Evolutionary conservation across 2,888 invertebrate genomes (phyloP).

Genomic region (Brachypalpus laphriformis): DNA sequence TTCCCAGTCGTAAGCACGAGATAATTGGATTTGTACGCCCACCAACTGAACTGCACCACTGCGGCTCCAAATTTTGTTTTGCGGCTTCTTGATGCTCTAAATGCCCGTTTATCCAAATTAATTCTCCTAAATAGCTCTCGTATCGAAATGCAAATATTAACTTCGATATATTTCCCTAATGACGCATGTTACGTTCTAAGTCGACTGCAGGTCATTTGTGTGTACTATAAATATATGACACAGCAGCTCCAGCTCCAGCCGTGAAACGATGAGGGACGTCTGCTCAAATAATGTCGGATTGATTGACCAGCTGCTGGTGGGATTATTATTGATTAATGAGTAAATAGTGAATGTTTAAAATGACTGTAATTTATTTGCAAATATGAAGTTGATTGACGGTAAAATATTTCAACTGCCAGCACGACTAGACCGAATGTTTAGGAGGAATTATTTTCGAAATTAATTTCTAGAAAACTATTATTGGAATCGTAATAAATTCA

Average conservation of each 20-base stretch:
- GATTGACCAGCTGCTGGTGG: neutral
- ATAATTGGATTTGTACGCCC: slow-evolving; percentile 26
- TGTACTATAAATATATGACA: no score
- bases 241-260: neutral
- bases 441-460: no score
- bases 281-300: neutral
- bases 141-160: slow-evolving; percentile 6
- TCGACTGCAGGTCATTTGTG: neutral
- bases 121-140: neutral
- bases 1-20: neutral
- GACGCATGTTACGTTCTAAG: neutral
- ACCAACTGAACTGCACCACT: slow-evolving; percentile 8
- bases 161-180: neutral
- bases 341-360: neutral
- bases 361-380: neutral
- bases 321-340: neutral
- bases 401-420: neutral
- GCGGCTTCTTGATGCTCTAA: neutral
- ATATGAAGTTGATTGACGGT: neutral
- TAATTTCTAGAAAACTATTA: no score
- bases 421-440: neutral
- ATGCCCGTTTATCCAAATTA: neutral
- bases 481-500: no score
- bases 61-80: neutral
- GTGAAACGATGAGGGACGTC: neutral